These are phyloP conservation scores for Epirrhoe tristata DNA, from an alignment of 2,888 invertebrate genomes.

Conservation along the genomic window DNA sequence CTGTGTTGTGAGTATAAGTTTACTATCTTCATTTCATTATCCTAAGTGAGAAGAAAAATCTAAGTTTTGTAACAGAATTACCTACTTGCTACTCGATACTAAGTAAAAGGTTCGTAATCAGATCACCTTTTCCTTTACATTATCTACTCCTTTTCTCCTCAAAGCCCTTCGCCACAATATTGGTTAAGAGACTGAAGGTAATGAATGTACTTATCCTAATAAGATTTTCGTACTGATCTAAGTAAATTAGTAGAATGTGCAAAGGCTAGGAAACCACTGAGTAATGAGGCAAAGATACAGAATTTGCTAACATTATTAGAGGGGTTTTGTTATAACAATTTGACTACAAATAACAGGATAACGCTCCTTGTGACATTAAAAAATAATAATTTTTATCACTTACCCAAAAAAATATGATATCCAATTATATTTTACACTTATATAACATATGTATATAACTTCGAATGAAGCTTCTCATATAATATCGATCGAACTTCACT, in stretches of 20 bases:
- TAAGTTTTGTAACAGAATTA: constrained; percentile 67
- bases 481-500: no score
- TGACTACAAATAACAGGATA: no score
- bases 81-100: constrained; percentile 46
- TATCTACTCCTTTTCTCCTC: constrained; percentile 58
- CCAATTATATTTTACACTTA: no score
- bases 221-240: constrained; percentile 15
- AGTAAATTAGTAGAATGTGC: constrained; percentile 15
- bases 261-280: constrained; percentile 2
- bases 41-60: constrained; percentile 46
- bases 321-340: no score
- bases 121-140: constrained; percentile 58
- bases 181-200: constrained; percentile 23
- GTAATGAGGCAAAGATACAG: not conserved
- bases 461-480: no score
- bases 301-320: no score
- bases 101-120: constrained; percentile 66
- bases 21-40: constrained; percentile 41
- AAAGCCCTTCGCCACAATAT: constrained; percentile 46
- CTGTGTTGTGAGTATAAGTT: no score
- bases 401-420: no score
- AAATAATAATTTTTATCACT: no score
- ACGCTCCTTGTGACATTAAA: no score
- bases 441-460: no score
- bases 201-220: constrained; percentile 25